Conservation (phyloP, 2,888 invertebrate species). For the Andrena camellia region DNA sequence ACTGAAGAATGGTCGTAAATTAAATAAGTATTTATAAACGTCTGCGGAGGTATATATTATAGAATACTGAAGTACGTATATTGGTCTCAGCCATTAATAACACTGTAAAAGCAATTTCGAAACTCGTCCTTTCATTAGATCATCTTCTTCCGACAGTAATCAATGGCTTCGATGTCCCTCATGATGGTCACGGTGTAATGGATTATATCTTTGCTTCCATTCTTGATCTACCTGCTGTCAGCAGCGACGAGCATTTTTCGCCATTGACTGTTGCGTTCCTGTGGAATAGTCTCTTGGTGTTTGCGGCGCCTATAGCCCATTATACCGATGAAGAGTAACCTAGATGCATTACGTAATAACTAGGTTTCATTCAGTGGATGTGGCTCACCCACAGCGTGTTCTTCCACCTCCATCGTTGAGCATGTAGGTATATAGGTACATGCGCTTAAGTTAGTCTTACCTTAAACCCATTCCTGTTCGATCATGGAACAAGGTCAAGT, state of each 20-base stretch:
- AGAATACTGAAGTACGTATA: too few species aligned
- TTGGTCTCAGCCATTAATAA: background rate
- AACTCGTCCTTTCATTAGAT: conserved; percentile 39
- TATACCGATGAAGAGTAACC: conserved; percentile 19
- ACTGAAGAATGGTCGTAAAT: too few species aligned
- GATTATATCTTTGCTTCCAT: conserved; percentile 12
- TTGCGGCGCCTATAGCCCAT: conserved; percentile 1
- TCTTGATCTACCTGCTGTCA: conserved; percentile 10
- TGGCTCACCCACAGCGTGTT: background rate
- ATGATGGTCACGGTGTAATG: conserved; percentile 2
- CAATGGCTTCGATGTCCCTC: background rate
- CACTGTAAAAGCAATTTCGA: background rate
- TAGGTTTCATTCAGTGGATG: background rate
- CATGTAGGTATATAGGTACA: background rate
- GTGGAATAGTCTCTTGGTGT: background rate
- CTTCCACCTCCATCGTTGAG: background rate
- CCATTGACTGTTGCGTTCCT: conserved; percentile 27
- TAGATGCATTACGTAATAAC: conserved; percentile 26
- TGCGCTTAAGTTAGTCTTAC: background rate
- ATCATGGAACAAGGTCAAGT: background rate
- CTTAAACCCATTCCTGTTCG: background rate
- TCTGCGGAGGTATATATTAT: too few species aligned
- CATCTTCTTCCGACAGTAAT: background rate
- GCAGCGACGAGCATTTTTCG: conserved; percentile 21
- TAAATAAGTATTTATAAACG: too few species aligned